These are phyloP conservation scores for Oscheius myriophilus DNA, from an alignment of 2,888 invertebrate genomes.

Conservation along the genomic window DNA sequence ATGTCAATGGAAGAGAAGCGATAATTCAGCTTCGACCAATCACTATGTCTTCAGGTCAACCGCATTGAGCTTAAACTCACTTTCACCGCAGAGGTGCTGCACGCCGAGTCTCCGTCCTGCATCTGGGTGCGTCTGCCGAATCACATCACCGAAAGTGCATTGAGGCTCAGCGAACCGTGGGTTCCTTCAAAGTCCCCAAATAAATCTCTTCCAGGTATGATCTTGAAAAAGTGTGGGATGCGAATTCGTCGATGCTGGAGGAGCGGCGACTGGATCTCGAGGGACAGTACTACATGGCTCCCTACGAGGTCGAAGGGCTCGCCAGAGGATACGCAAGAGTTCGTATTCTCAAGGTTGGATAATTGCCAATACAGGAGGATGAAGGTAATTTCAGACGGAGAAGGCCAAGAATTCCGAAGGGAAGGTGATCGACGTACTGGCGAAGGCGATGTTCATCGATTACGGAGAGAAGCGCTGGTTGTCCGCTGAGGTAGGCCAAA, in stretches of 20 bases:
- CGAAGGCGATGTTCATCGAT: constrained; percentile 46
- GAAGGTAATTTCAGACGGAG: constrained; percentile 31
- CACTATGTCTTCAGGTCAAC: constrained; percentile 35
- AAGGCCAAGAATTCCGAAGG: constrained; percentile 1
- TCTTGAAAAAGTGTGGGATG: constrained; percentile 17
- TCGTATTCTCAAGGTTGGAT: constrained; percentile 35
- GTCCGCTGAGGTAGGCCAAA: constrained; percentile 19
- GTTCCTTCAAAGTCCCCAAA: constrained; percentile 8
- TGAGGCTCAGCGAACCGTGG: constrained; percentile 44
- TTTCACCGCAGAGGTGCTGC: constrained; percentile 35
- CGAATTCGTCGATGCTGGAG: background rate
- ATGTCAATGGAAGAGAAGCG: too few species aligned
- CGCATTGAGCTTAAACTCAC: constrained; percentile 35
- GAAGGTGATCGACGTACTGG: constrained; percentile 1
- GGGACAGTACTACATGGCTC: constrained; percentile 38
- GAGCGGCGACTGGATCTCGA: background rate
- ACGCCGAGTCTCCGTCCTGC: constrained; percentile 43
- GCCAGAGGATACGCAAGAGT: constrained; percentile 38
- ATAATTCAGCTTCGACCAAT: too few species aligned
- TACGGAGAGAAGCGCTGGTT: constrained; percentile 36
- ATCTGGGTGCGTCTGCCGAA: constrained; percentile 46
- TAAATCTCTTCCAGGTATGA: constrained; percentile 32
- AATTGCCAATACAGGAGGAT: too few species aligned
- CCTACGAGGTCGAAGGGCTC: constrained; percentile 35
- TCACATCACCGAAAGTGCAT: constrained; percentile 36